Percentiles rank a stretch among this genome's conserved stretches.
Conservation (phyloP, 92 coral and sea anemone genomes). For the Porites divaricata region DNA sequence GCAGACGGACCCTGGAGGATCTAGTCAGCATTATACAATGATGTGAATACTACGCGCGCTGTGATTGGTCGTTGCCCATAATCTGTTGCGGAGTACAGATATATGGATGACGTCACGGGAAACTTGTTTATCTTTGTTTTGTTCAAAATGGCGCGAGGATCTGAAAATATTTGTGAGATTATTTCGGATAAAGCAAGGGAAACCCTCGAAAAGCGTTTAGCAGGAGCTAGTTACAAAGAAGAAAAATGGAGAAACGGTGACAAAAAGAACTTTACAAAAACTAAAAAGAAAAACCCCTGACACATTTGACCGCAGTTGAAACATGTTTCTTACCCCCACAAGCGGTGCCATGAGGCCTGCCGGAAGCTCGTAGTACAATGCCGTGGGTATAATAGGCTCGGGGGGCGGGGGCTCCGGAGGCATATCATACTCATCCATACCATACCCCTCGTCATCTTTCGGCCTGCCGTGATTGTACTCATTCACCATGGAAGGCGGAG, state of each 20-base stretch:
- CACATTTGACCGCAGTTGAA: background rate
- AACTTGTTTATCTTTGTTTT: too few relatives aligned
- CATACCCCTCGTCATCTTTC: constrained; percentile 57
- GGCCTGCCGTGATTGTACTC: constrained; percentile 54
- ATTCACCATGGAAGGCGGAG: constrained; percentile 69
- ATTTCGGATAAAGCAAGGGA: background rate
- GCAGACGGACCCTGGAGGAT: too few relatives aligned
- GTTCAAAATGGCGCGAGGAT: too few relatives aligned
- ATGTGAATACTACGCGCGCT: too few relatives aligned
- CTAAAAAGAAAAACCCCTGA: background rate
- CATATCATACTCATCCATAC: constrained; percentile 72
- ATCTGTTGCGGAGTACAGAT: too few relatives aligned
- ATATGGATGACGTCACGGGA: too few relatives aligned
- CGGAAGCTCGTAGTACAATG: constrained; percentile 97
- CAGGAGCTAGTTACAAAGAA: too few relatives aligned
- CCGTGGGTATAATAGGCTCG: constrained; percentile 87
- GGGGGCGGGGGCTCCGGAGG: constrained; percentile 82
- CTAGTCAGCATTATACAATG: too few relatives aligned
- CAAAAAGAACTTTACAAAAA: too few relatives aligned
- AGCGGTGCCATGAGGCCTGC: constrained; percentile 99
- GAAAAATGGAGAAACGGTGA: too few relatives aligned
- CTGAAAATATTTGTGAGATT: too few relatives aligned
- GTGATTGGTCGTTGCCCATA: too few relatives aligned
- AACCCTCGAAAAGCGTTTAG: background rate
- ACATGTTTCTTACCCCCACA: constrained; percentile 66